These are phyloP conservation scores for Paelopatides confundens DNA, from an alignment of 53 echinoderm and acorn worm genomes.

Conservation along the genomic window DNA sequence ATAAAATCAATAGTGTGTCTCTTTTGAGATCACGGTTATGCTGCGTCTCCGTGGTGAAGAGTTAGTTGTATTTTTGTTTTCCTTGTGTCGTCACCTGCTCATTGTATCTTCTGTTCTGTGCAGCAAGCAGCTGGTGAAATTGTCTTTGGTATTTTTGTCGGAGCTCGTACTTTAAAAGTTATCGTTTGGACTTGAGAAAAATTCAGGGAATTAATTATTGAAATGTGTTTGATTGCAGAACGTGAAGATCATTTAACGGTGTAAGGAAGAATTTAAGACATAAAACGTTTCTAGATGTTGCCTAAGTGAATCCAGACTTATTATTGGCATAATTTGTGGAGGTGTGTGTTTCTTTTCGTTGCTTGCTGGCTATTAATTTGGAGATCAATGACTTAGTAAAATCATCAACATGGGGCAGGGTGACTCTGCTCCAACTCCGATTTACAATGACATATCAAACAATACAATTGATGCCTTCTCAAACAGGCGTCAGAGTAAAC, in stretches of 20 bases:
- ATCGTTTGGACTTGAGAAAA: too few relatives aligned
- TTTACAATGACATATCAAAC: conserved; percentile 31
- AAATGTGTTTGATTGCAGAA: background rate
- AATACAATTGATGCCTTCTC: conserved; percentile 48
- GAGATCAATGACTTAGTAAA: background rate
- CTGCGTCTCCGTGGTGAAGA: too few relatives aligned
- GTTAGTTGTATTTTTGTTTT: too few relatives aligned
- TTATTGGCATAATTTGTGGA: too few relatives aligned
- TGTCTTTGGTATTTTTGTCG: too few relatives aligned
- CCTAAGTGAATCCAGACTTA: background rate
- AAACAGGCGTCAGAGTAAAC: conserved; percentile 20
- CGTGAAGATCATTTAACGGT: background rate
- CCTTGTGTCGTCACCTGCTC: too few relatives aligned
- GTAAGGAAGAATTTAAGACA: background rate
- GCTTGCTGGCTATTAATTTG: background rate
- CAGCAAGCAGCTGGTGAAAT: too few relatives aligned
- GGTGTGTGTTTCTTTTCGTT: background rate
- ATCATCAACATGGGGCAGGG: conserved; percentile 40
- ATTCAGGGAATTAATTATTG: background rate
- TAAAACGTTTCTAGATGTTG: background rate
- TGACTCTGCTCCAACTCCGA: conserved; percentile 8
- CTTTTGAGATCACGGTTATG: too few relatives aligned
- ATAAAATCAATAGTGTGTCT: too few relatives aligned
- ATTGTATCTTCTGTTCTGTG: too few relatives aligned
- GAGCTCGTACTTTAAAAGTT: too few relatives aligned